Percentiles rank a stretch among this genome's conserved stretches.
Evolutionary conservation across 1,140 invertebrate species (phyloP).

Genomic region (Drosophila azteca): DNA sequence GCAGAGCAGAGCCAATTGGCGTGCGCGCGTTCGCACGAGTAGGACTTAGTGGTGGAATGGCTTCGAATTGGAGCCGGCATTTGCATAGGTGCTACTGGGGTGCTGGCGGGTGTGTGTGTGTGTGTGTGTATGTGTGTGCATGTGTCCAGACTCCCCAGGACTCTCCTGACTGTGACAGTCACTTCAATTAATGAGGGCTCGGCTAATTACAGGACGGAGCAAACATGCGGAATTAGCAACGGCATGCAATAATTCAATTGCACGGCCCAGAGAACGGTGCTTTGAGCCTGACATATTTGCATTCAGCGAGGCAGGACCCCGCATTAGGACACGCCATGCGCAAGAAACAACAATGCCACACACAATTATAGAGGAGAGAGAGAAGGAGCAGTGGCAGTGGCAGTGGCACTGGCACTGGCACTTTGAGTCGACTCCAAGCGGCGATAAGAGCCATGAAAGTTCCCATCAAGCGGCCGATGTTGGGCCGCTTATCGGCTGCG

Average conservation of each 20-base stretch:
- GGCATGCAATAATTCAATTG: slow-evolving; percentile 76
- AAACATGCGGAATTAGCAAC: slow-evolving; percentile 48
- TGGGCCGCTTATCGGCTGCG: slow-evolving; percentile 53
- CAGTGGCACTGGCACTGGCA: slow-evolving; percentile 23
- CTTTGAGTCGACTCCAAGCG: slow-evolving; percentile 4
- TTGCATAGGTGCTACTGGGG: background rate
- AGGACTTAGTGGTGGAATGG: background rate
- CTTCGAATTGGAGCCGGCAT: slow-evolving; percentile 4
- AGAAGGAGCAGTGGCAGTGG: background rate
- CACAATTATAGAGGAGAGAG: slow-evolving; percentile 4
- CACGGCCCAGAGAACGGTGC: slow-evolving; percentile 25
- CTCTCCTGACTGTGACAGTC: slow-evolving; percentile 39
- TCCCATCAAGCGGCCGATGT: slow-evolving; percentile 35
- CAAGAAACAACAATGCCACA: too few species aligned
- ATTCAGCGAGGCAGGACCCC: background rate
- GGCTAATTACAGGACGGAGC: slow-evolving; percentile 62
- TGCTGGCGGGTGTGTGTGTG: background rate
- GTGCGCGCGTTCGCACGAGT: slow-evolving; percentile 7
- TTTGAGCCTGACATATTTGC: slow-evolving; percentile 32
- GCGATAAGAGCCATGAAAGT: slow-evolving; percentile 62
- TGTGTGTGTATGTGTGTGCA: slow-evolving; percentile 6
- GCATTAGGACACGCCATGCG: slow-evolving; percentile 51
- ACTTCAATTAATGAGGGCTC: slow-evolving; percentile 65
- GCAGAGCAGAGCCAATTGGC: slow-evolving; percentile 12
- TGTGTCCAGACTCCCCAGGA: slow-evolving; percentile 8